Evolutionary conservation across 2,797 vertebrate genomes (phyloP).

Genomic region (Serranus cabrilla): DNA sequence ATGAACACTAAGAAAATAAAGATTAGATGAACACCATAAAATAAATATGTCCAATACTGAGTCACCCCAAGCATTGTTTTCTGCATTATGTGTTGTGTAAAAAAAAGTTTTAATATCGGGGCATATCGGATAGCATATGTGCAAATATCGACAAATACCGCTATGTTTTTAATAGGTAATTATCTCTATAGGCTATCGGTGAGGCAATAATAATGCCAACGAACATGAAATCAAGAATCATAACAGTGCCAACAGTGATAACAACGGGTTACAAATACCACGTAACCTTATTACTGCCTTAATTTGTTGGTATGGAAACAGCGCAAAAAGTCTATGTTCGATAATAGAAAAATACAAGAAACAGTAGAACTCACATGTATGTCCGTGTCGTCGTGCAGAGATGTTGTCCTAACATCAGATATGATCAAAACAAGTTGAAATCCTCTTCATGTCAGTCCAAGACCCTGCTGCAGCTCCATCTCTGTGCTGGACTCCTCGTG

Average conservation of each 20-base stretch:
- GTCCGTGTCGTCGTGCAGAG: background rate
- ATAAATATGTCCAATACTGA: no score
- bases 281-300: background rate
- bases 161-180: no score
- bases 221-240: no score
- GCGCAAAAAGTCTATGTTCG: background rate
- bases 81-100: no score
- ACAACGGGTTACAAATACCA: background rate
- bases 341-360: background rate
- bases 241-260: background rate
- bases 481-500: background rate
- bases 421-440: background rate
- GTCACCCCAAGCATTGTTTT: no score
- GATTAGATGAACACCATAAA: no score
- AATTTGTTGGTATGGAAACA: background rate
- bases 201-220: no score
- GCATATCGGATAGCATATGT: no score
- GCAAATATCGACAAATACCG: no score
- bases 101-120: no score
- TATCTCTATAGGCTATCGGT: no score
- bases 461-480: constrained; percentile 12
- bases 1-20: no score
- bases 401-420: background rate
- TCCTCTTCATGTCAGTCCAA: constrained; percentile 1
- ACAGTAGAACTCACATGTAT: constrained; percentile 24